Evolutionary conservation across 2,888 invertebrate genomes (phyloP), one percentile per base, ranked within the genome.

Genomic region (Villa cingulata): DNA sequence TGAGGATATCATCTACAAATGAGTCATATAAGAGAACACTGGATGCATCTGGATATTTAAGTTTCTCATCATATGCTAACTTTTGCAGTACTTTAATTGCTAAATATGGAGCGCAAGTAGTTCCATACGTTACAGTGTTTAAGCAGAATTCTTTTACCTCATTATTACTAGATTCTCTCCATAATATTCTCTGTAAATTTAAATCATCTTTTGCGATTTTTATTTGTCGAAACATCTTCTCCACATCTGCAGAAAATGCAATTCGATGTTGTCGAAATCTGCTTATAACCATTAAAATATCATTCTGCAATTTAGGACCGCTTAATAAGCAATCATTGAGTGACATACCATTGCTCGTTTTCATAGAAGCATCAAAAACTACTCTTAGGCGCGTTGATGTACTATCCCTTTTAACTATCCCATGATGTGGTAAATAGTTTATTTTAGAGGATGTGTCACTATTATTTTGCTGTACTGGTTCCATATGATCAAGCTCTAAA

Each of bases 101-200:
- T 27, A 27, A 27, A 27, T 27, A 27, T 6, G 27, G 27, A 27
- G 27, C 27, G 9, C 27, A 27, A 6, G 27, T 27, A 9, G 27
- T 39, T 4, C 39, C 39, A 39, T 19, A 39, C 4, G 20, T 39
- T 4, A 39, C 39, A 17, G 16, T 17, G 7, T 9, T 39, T 6
- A 39, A 18, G 4, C 14, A 39, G 14, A 12, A 39, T 39, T 39
- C 16, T 19, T 39, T n/a, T 39, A 39, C 17, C 17, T 6, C 5
- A 4, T 39, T 18, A 17, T 23, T 45, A 7, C 5, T 14, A 3
- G 39, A 19, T 29, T 46, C 34, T 37, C 27, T 15, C 41, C 44
- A 51, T 4, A 51, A 37, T 36, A 49, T 51, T 27, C 49, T 41
- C 37, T 49, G 49, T 32, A 37, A 49, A 20, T n/a, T 36, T 40